Evolutionary conservation across 1,140 invertebrate species (phyloP).

Genomic region (Euwallacea similis): DNA sequence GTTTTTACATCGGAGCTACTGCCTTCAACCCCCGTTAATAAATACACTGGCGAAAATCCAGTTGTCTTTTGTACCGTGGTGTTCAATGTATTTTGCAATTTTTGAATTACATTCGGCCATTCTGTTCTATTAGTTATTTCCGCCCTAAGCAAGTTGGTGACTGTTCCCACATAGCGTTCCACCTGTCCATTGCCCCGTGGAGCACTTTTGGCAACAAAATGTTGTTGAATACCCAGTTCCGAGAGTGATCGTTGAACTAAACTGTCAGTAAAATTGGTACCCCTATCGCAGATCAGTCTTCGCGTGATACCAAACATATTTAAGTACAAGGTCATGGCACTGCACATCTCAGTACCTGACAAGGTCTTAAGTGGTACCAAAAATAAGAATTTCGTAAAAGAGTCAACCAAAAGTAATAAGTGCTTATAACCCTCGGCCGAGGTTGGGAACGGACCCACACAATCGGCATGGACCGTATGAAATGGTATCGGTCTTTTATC

Average conservation of each 20-base stretch:
- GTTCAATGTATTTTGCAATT: constrained; percentile 48
- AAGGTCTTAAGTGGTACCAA: neutral
- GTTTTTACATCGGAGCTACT: constrained; percentile 7
- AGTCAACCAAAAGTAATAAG: too few species aligned
- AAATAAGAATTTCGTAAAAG: constrained; percentile 19
- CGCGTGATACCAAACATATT: constrained; percentile 16
- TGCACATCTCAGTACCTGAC: neutral
- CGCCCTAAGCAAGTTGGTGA: constrained; percentile 47
- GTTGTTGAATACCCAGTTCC: constrained; percentile 9
- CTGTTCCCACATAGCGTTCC: constrained; percentile 49
- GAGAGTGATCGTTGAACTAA: neutral
- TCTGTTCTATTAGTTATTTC: constrained; percentile 41
- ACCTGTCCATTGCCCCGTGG: neutral
- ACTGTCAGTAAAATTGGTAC: constrained; percentile 21
- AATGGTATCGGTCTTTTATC: too few species aligned
- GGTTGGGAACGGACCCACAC: too few species aligned
- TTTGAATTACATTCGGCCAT: constrained; percentile 49
- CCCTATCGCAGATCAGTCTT: neutral
- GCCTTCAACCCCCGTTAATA: constrained; percentile 2
- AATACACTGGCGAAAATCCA: constrained; percentile 5
- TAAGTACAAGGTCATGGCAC: constrained; percentile 3
- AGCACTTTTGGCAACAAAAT: neutral
- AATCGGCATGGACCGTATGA: too few species aligned
- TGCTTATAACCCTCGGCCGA: too few species aligned
- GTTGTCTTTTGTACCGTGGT: constrained; percentile 36